These are phyloP conservation scores for Momotus momota DNA, from an alignment of 2,797 vertebrate genomes.

Conservation along the genomic window DNA sequence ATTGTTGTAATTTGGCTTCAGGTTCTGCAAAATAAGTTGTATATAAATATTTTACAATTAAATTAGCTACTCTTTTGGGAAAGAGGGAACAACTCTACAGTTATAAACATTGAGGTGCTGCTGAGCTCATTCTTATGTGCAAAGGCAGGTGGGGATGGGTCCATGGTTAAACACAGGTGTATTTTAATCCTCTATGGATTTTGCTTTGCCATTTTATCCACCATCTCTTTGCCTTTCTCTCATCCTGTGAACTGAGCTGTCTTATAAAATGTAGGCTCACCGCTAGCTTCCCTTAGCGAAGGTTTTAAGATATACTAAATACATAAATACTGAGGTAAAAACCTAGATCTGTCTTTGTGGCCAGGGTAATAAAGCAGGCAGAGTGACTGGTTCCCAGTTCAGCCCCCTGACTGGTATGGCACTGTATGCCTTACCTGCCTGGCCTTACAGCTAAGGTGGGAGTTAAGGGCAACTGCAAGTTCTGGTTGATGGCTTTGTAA, in stretches of 20 bases:
- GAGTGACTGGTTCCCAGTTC: neutral
- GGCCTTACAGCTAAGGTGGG: neutral
- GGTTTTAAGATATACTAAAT: neutral
- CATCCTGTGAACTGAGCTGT: fast-evolving
- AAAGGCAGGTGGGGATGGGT: fast-evolving
- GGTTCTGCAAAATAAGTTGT: fast-evolving
- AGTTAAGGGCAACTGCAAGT: neutral
- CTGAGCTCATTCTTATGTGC: neutral
- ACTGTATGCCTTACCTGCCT: fast-evolving
- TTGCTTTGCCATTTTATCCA: fast-evolving
- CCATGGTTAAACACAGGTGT: fast-evolving
- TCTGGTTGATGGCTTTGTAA: too few relatives aligned
- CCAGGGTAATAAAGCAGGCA: fast-evolving
- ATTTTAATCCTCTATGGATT: fast-evolving
- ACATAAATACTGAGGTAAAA: fast-evolving
- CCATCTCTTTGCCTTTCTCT: fast-evolving
- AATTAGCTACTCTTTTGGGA: neutral
- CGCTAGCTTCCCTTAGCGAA: neutral
- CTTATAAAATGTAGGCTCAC: fast-evolving
- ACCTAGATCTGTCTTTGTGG: fast-evolving
- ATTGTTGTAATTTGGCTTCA: fast-evolving
- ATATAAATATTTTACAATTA: fast-evolving
- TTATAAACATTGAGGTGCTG: fast-evolving
- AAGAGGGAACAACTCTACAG: fast-evolving
- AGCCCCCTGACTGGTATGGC: fast-evolving